phyloP scores from a whole-genome alignment of 2,113 vertebrate species.

The Micronycteris hirsuta region DNA sequence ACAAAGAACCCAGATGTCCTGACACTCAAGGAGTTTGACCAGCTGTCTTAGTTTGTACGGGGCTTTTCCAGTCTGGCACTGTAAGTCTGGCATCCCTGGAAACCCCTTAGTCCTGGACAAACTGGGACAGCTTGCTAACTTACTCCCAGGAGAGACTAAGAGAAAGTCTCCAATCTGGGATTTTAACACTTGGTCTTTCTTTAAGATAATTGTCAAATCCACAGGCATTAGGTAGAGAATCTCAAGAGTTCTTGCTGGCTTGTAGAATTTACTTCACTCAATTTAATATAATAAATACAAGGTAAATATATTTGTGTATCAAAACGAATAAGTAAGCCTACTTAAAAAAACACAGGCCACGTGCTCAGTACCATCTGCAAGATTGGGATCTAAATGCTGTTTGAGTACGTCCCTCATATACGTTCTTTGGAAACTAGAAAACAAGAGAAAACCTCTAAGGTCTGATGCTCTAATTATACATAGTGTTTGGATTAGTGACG shows the following conservation, averaged over 20 bases:
- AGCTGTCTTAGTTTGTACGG: not conserved
- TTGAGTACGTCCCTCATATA: not conserved
- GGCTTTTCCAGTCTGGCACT: not conserved
- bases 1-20: not conserved
- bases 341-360: not conserved
- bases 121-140: not conserved
- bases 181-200: constrained; percentile 28
- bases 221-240: not conserved
- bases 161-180: not conserved
- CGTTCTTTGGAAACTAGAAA: not conserved
- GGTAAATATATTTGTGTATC: not conserved
- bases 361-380: not conserved
- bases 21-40: not conserved
- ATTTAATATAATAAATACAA: not conserved
- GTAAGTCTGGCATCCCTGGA: not conserved
- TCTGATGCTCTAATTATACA: not conserved
- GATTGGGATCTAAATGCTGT: not conserved
- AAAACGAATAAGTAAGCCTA: not conserved
- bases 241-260: not conserved
- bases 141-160: not conserved
- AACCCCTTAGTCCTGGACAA: not conserved
- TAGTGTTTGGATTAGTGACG: not conserved
- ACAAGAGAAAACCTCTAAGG: constrained; percentile 4
- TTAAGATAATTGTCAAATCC: not conserved
- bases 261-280: not conserved